These are phyloP conservation scores for Copidosoma floridanum DNA, from an alignment of 1,140 invertebrate genomes.

Conservation along the genomic window DNA sequence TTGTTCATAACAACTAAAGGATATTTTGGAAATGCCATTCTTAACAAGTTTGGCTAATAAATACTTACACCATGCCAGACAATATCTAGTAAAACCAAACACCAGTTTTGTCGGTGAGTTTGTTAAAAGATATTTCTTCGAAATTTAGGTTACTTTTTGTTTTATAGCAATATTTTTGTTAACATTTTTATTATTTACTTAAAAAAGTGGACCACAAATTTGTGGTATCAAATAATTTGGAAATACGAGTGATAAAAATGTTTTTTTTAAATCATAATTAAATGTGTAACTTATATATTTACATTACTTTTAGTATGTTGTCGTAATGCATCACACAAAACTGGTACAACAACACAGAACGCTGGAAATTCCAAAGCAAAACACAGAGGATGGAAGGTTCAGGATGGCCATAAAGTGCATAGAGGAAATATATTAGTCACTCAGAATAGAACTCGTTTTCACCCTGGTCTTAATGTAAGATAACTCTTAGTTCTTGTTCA, in stretches of 20 bases:
- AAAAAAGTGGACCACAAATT: too few relatives aligned
- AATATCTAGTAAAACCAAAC: neutral
- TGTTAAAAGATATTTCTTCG: neutral
- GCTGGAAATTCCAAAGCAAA: constrained; percentile 66
- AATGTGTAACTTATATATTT: too few relatives aligned
- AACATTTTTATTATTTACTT: too few relatives aligned
- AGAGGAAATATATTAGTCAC: constrained; percentile 67
- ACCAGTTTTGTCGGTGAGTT: neutral
- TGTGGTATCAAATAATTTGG: too few relatives aligned
- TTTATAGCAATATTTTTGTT: too few relatives aligned
- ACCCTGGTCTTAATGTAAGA: constrained; percentile 78
- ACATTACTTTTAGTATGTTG: constrained; percentile 37
- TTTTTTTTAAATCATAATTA: too few relatives aligned
- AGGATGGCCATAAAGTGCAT: constrained; percentile 66
- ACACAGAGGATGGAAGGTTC: constrained; percentile 68
- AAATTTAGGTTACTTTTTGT: neutral
- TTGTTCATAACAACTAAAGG: neutral
- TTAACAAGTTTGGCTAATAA: constrained; percentile 3
- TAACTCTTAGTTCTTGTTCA: neutral
- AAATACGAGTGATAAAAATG: too few relatives aligned
- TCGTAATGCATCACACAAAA: constrained; percentile 70
- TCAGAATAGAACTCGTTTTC: constrained; percentile 69
- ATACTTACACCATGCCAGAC: neutral
- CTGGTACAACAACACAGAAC: constrained; percentile 63
- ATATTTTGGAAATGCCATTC: neutral